Conservation (phyloP, 1,140 invertebrate species). For the Aphelinus certus region DNA sequence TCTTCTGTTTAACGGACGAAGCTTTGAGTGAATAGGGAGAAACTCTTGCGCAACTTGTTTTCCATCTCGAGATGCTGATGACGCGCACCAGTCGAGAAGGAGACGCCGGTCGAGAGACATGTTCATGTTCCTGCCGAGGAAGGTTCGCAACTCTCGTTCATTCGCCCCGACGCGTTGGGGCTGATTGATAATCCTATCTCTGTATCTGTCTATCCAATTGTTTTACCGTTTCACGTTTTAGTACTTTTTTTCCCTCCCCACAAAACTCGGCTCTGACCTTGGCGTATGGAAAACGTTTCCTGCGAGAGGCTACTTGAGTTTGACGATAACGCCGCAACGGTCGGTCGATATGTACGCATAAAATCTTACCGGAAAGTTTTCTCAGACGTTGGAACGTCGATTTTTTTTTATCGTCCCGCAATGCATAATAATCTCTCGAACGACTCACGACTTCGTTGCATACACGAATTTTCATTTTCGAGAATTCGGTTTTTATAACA, state of each 20-base stretch:
- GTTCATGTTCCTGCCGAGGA: conserved; percentile 24
- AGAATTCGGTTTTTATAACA: too few relatives aligned
- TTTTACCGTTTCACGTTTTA: not conserved
- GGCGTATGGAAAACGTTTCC: not conserved
- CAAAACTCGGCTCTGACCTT: not conserved
- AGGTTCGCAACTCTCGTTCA: not conserved
- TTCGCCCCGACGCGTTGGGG: too few relatives aligned
- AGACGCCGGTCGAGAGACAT: not conserved
- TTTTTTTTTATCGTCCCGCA: too few relatives aligned
- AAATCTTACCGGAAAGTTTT: too few relatives aligned
- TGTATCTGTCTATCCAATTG: not conserved
- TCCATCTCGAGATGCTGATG: not conserved
- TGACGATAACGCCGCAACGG: not conserved
- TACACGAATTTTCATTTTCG: too few relatives aligned
- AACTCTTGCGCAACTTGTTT: conserved; percentile 3
- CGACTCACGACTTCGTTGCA: too few relatives aligned
- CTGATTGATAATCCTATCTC: too few relatives aligned
- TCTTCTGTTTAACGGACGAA: not conserved
- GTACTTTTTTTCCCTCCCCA: not conserved
- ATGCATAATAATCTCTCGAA: too few relatives aligned
- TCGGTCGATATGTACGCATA: too few relatives aligned
- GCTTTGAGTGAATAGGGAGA: not conserved
- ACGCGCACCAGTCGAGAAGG: not conserved
- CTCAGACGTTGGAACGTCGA: too few relatives aligned
- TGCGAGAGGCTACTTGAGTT: not conserved